Evolutionary conservation across 2,888 invertebrate species (phyloP).

Genomic region (Dasysyrphus tricinctus): DNA sequence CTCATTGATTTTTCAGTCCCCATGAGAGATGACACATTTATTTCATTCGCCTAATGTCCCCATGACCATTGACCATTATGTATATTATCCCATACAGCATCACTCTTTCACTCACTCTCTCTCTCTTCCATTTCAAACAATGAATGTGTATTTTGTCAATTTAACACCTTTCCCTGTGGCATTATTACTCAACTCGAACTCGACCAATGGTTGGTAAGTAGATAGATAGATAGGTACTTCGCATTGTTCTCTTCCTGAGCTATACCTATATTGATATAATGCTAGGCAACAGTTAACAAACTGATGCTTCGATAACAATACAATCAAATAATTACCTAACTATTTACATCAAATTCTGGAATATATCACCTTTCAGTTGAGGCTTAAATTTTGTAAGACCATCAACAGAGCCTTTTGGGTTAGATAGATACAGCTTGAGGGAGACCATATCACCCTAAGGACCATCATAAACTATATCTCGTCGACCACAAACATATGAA

Average conservation of each 20-base stretch:
- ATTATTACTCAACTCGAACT: conserved; percentile 74
- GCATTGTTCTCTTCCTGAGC: conserved; percentile 43
- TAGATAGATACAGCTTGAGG: not conserved
- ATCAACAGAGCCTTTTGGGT: conserved; percentile 46
- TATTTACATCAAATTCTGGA: conserved; percentile 73
- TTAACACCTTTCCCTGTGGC: conserved; percentile 75
- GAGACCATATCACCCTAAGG: conserved; percentile 48
- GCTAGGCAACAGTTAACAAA: conserved; percentile 70
- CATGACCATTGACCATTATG: conserved; percentile 41
- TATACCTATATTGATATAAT: not conserved
- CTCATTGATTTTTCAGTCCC: conserved; percentile 64
- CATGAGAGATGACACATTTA: conserved; percentile 52
- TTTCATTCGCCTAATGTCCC: conserved; percentile 38
- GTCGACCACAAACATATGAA: conserved; percentile 61
- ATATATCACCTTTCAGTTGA: conserved; percentile 72
- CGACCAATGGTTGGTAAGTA: conserved; percentile 46
- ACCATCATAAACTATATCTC: conserved; percentile 48
- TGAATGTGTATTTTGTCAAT: conserved; percentile 74
- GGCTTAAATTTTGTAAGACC: conserved; percentile 47
- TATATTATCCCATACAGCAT: conserved; percentile 57
- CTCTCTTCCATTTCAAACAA: conserved; percentile 35
- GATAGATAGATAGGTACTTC: not conserved
- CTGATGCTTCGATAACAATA: conserved; percentile 73
- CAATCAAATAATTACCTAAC: conserved; percentile 75
- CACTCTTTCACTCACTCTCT: conserved; percentile 18